Percentiles rank a stretch among this genome's conserved stretches.
phyloP scores from a whole-genome alignment of 1,140 invertebrate genomes.

The Cherax quadricarinatus region DNA sequence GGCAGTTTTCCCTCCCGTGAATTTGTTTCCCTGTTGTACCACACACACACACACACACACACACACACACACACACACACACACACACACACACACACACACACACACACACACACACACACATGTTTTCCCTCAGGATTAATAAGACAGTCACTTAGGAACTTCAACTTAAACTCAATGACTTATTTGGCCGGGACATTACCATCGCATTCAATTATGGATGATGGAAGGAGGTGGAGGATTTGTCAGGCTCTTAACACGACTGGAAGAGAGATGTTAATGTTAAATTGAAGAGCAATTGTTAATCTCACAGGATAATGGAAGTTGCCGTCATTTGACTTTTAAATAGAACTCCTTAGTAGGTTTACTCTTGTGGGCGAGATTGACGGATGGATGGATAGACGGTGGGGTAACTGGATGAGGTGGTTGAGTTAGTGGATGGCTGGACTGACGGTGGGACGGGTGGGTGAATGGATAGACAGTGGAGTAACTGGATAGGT shows the following conservation, averaged over 20 bases:
- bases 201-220: slow-evolving; percentile 10
- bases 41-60: not conserved
- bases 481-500: no score
- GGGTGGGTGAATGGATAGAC: no score
- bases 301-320: not conserved
- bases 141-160: slow-evolving; percentile 24
- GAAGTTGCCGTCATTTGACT: not conserved
- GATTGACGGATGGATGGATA: no score
- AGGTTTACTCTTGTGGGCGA: not conserved
- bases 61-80: slow-evolving; percentile 34
- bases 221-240: not conserved
- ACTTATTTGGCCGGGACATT: not conserved
- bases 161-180: not conserved
- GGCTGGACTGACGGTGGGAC: no score
- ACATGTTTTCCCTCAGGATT: slow-evolving; percentile 14
- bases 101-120: not conserved
- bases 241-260: not conserved
- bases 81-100: slow-evolving; percentile 46
- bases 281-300: not conserved
- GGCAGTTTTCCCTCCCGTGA: no score
- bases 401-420: no score
- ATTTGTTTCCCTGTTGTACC: no score
- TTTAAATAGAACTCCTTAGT: not conserved
- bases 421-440: no score
- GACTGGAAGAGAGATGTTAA: not conserved